These are phyloP conservation scores for Drosophila leontia DNA, from an alignment of 1,140 invertebrate species.

Conservation along the genomic window DNA sequence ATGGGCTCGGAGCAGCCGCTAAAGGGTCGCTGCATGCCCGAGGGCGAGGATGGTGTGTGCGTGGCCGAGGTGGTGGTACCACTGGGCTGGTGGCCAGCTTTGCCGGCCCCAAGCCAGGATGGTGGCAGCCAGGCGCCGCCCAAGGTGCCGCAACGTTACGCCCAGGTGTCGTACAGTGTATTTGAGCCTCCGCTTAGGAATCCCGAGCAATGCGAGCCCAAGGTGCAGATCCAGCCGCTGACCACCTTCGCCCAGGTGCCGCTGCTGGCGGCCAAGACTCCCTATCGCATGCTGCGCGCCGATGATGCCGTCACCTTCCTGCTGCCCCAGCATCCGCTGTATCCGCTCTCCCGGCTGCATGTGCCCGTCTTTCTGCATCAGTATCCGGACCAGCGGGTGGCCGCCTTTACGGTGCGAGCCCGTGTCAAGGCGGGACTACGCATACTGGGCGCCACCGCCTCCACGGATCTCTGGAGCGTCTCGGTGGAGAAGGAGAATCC, in stretches of 20 bases:
- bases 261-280: constrained; percentile 90
- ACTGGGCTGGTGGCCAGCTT: constrained; percentile 93
- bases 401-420: constrained; percentile 93
- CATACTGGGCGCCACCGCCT: constrained; percentile 92
- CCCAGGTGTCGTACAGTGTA: constrained; percentile 93
- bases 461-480: constrained; percentile 93
- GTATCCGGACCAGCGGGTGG: constrained; percentile 87
- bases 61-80: constrained; percentile 92
- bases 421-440: constrained; percentile 93
- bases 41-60: constrained; percentile 95
- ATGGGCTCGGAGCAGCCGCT: constrained; percentile 87
- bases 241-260: constrained; percentile 87
- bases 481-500: constrained; percentile 91
- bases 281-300: constrained; percentile 92
- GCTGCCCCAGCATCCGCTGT: constrained; percentile 94
- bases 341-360: constrained; percentile 94
- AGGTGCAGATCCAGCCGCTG: constrained; percentile 90
- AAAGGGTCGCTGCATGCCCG: constrained; percentile 93
- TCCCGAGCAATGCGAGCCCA: constrained; percentile 89
- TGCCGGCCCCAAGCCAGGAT: constrained; percentile 86
- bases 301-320: constrained; percentile 93
- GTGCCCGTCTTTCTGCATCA: constrained; percentile 93
- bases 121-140: constrained; percentile 86
- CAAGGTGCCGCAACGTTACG: constrained; percentile 89
- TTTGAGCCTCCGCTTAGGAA: constrained; percentile 90